Evolutionary conservation across 2,113 vertebrate species (phyloP), one percentile per base, ranked within the genome.

Genomic region (Copsychus sechellarum): DNA sequence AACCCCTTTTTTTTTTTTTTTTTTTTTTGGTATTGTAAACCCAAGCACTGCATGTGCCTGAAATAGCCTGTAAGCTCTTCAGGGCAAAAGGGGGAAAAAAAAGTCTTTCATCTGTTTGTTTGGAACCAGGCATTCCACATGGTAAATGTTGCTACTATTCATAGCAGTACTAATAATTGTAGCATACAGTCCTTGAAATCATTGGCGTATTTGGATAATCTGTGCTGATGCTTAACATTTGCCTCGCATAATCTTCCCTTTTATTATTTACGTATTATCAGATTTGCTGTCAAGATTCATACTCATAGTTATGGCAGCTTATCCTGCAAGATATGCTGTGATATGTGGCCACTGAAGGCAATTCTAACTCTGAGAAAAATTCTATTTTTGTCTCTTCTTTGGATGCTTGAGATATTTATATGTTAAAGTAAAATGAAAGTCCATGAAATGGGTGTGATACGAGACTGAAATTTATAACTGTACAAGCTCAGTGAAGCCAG

Each of bases 91-190:
- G 19, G 3, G 9, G 1, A 15, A 53, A 73, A 65, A 70, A 62
- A 26, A 5, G 29, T 36, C 36, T 88, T 76, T 94, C 76, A 31
- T 72, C 86, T 36, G 45, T 80, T 67, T 91, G 40, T 89, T 74
- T 94, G 78, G 90, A 87, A 87, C 24, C 31, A 87, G 73, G 70
- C 74, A 91, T 60, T 79, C 91, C 65, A 90, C 25, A 67, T 82
- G 40, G 62, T 88, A 90, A 90, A 92, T 45, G 53, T 51, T 94
- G 90, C 40, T 92, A 60, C 65, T 95, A 79, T 93, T 93, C 70
- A 87, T 62, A 95, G 84, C 61, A 81, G 43, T 72, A 71, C 34
- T 80, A 90, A 95, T 65, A 95, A 85, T 90, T 66, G 50, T 47
- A 82, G 71, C 58, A 57, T 24, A 42, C 18, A 86, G 80, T 33